Percentiles rank a stretch among this genome's conserved stretches.
These are phyloP conservation scores for Drosophila navojoa DNA, from an alignment of 1,140 invertebrate species.

Conservation along the genomic window DNA sequence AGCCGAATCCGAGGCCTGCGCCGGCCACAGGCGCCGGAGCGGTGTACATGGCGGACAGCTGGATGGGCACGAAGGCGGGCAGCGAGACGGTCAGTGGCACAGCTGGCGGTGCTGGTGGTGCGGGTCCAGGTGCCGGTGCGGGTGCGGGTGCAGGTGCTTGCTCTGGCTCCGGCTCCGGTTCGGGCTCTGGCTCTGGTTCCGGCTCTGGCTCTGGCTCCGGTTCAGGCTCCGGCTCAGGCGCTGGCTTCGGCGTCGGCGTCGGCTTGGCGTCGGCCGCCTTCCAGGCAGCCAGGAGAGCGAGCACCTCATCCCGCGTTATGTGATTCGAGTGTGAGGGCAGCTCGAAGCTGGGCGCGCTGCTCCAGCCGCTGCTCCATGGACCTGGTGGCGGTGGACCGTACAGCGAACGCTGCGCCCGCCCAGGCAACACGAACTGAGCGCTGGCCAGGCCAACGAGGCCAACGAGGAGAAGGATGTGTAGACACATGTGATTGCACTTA, in stretches of 20 bases:
- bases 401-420: conserved; percentile 46
- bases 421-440: conserved; percentile 16
- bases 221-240: conserved; percentile 50
- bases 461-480: conserved; percentile 21
- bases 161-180: conserved; percentile 41
- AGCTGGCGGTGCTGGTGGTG: conserved; percentile 60
- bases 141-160: conserved; percentile 54
- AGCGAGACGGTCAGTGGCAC: conserved; percentile 75
- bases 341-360: conserved; percentile 44
- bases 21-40: conserved; percentile 60
- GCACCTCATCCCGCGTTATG: conserved; percentile 71
- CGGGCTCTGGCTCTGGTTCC: conserved; percentile 40
- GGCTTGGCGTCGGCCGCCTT: conserved; percentile 60
- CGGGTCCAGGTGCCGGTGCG: conserved; percentile 47
- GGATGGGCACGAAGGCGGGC: conserved; percentile 79
- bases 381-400: conserved; percentile 22
- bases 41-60: conserved; percentile 77
- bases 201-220: conserved; percentile 60
- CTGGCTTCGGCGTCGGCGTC: conserved; percentile 29
- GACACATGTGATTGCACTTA: conserved; percentile 25
- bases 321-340: conserved; percentile 49
- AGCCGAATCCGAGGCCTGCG: conserved; percentile 45
- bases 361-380: conserved; percentile 33
- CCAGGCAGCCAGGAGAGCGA: conserved; percentile 68
- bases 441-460: conserved; percentile 30